These are phyloP conservation scores for Mus caroli DNA, from an alignment of 2,797 vertebrate genomes.

Conservation along the genomic window DNA sequence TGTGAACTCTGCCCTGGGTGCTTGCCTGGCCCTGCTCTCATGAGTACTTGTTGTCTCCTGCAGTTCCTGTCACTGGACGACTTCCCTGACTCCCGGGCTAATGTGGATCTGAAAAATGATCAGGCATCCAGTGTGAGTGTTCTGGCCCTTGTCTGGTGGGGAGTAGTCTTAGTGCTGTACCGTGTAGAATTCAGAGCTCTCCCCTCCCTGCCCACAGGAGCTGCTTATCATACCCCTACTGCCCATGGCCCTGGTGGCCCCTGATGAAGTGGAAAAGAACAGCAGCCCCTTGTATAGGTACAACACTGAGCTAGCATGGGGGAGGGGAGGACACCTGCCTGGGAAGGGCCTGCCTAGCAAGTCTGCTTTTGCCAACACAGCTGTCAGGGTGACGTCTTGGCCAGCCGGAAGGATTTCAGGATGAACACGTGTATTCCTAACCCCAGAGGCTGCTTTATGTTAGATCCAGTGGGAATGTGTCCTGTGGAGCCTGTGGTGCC, in stretches of 20 bases:
- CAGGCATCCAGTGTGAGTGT: conserved; percentile 83
- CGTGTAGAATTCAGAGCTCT: rapidly evolving
- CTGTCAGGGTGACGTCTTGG: conserved; percentile 92
- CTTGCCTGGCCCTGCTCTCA: rapidly evolving
- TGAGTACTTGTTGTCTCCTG: neutral
- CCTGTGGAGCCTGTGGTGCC: conserved; percentile 62
- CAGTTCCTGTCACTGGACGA: conserved; percentile 91
- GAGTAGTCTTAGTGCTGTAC: neutral
- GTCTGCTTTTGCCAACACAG: conserved; percentile 82
- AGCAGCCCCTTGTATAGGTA: conserved; percentile 94
- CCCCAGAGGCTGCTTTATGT: conserved; percentile 88
- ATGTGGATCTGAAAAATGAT: conserved; percentile 85
- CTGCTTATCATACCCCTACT: conserved; percentile 90
- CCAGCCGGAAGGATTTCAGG: conserved; percentile 94
- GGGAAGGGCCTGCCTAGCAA: neutral
- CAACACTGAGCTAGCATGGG: neutral
- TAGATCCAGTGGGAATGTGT: conserved; percentile 85
- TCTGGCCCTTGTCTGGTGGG: rapidly evolving
- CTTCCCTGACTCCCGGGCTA: conserved; percentile 80
- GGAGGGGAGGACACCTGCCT: rapidly evolving
- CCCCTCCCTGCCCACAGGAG: conserved; percentile 73
- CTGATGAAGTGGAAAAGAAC: conserved; percentile 91
- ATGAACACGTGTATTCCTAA: conserved; percentile 92
- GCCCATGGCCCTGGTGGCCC: conserved; percentile 92
- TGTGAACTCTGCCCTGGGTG: rapidly evolving